Evolutionary conservation across 2,888 invertebrate species (phyloP), one percentile per base, ranked within the genome.

Genomic region (Andrena praecox): DNA sequence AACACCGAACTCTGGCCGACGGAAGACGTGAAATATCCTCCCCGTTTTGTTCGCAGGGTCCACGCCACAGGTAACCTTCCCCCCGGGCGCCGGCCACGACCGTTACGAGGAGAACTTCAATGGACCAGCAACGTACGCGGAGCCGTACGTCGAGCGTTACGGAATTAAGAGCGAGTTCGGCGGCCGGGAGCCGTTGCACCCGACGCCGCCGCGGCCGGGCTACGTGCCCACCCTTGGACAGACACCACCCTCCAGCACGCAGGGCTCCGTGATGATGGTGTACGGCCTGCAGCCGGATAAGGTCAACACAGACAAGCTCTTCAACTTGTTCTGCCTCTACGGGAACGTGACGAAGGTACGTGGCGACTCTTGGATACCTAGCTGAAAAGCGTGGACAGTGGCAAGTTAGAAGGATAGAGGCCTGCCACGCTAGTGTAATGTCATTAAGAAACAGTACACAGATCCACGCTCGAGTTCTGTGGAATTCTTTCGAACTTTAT

Each of bases 271-370:
- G 83, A 97, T 99, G 95, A 99, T 99, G 99, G 98, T 99, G 77
- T 99, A 99, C 95, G 99, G 99, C 2, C 95, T 99, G 85, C 98
- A 99, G 94, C 97, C 97, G 74, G 97, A 98, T 91, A 98, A 98
- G 91, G 97, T 99, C 93, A 99, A 99, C 94, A 98, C 98, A 85
- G 99, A 99, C 93, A 96, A 97, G 92, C 96, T 99, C 83, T 99
- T 99, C 96, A 99, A 99, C 95, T 95, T 99, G 91, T 98, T 99
- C 95, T 99, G 99, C 95, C 96, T 99, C 85, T 99, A 99, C 94
- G 99, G 99, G 90, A 99, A 99, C 94, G 99, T 99, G 87, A 97
- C 98, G 91, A 97, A 98, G 96, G 99, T 99, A 68, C 63, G 68
- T 48, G 20, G 5, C 8, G 7, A 8, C 7, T 1, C 24, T n/a